Evolutionary conservation across 2,797 vertebrate genomes (phyloP).

Genomic region (Dryobates pubescens): DNA sequence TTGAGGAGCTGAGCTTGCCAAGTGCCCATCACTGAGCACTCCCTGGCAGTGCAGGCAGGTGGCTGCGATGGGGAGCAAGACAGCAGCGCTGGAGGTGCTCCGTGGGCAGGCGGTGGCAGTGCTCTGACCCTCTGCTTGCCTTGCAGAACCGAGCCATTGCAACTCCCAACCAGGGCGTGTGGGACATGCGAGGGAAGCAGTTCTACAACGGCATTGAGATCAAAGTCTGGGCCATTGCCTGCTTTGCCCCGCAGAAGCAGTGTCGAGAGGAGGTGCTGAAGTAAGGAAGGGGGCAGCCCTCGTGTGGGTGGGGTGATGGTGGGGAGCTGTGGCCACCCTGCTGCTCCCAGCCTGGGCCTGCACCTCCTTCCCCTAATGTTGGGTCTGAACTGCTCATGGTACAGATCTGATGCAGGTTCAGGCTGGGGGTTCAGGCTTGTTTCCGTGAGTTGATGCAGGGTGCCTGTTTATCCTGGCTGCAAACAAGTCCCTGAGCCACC

Average conservation of each 20-base stretch:
- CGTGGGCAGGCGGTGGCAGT: neutral
- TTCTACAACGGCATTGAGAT: constrained; percentile 99
- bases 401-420: neutral
- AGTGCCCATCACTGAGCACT: accelerated
- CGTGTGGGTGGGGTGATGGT: neutral
- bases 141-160: constrained; percentile 96
- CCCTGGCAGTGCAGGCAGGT: neutral
- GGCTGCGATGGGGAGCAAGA: neutral
- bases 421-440: neutral
- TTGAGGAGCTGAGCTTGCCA: neutral
- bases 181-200: constrained; percentile 99
- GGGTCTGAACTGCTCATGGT: neutral
- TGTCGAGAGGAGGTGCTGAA: constrained; percentile 99
- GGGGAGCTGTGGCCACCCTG: neutral
- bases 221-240: constrained; percentile 99
- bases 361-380: accelerated
- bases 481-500: neutral
- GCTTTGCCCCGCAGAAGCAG: constrained; percentile 99
- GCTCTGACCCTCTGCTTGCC: constrained; percentile 65
- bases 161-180: constrained; percentile 98
- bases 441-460: neutral
- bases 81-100: no score
- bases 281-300: constrained; percentile 81
- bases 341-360: neutral
- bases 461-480: neutral